Evolutionary conservation across 2,888 invertebrate genomes (phyloP), one percentile per base, ranked within the genome.

Genomic region (Mantis religiosa): DNA sequence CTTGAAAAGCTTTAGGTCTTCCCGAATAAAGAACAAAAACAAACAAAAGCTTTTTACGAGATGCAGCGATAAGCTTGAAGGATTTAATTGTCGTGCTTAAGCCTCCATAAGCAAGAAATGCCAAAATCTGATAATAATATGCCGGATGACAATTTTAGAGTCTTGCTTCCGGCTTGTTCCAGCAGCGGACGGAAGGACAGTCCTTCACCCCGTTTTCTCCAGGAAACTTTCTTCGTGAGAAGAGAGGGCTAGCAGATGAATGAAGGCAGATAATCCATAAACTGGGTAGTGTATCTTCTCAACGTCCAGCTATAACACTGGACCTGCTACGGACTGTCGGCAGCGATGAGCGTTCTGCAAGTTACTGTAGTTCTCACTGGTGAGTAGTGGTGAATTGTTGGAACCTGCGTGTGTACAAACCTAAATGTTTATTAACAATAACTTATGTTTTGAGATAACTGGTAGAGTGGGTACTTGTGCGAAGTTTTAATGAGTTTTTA

Each of bases 171-270:
- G 25, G 54, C 54, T 71, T 71, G 15, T 71, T 71, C 54, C 54
- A 71, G 54, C 25, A 6, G 20, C 54, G 54, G 25, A 71, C 54
- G 54, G 71, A 82, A 25, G 27, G 20, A 41, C 12, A 87, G 87
- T 30, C 87, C 87, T 87, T 87, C 82, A 87, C 87, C 87, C 82
- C 82, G 87, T 87, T 87, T 87, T 87, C 87, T 71, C 54, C 54
- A 25, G 20, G 54, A 71, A 71, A 87, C 87, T 87, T 87, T n/a
- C 82, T 34, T 34, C 34, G 20, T 30, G 54, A 71, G 54, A 71
- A 71, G 54, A 71, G 54, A 71, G 54, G 54, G 54, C 54, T 71
- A 4, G 54, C 54, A 71, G 25, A 82, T 30, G 87, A 82, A 87
- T 82, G 87, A 41, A 34, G 86, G 87, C 87, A 87, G 87, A 82